Evolutionary conservation across 2,797 vertebrate genomes (phyloP).

Genomic region (Myioborus melanocephalus): DNA sequence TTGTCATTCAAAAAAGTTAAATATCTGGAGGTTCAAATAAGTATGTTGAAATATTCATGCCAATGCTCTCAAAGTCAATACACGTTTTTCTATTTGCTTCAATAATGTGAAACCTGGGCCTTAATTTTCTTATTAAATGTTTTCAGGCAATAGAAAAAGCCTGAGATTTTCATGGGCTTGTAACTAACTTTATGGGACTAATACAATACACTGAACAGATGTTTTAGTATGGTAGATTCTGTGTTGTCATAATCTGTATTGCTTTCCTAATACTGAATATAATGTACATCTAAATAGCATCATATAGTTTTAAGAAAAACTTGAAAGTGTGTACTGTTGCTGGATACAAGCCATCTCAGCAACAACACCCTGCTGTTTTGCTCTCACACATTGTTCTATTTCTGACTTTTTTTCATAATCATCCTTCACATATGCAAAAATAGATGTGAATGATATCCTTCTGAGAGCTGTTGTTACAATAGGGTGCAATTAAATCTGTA

Average conservation of each 20-base stretch:
- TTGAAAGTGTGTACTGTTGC: neutral
- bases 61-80: neutral
- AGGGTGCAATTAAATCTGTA: neutral
- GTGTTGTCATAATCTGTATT: neutral
- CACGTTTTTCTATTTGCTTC: neutral
- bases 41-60: neutral
- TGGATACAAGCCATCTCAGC: neutral
- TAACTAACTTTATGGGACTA: neutral
- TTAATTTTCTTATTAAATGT: neutral
- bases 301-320: neutral
- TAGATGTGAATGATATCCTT: neutral
- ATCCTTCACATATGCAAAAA: neutral
- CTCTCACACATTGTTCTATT: neutral
- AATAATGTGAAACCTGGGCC: accelerated
- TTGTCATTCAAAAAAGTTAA: neutral
- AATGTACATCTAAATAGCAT: neutral
- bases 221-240: neutral
- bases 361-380: neutral
- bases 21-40: neutral
- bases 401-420: neutral
- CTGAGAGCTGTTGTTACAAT: neutral
- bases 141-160: neutral
- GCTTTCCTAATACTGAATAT: neutral
- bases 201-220: neutral
- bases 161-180: neutral